A percentile compares a stretch with the other conserved stretches of the same genome.
Evolutionary conservation across 2,797 vertebrate genomes (phyloP).

Genomic region (Neomorphus geoffroyi): DNA sequence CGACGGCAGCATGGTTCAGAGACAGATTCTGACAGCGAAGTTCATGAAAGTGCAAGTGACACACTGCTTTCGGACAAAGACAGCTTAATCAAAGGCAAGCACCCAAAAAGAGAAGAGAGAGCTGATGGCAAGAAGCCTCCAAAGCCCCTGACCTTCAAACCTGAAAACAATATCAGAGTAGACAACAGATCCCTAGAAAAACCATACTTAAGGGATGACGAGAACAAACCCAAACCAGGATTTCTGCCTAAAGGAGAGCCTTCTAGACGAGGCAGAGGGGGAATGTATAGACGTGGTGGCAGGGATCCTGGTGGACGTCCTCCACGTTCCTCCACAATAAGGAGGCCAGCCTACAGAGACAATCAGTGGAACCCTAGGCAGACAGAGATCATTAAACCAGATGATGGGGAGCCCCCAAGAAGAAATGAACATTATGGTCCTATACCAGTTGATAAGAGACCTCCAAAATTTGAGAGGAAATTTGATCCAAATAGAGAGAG

Average conservation of each 20-base stretch:
- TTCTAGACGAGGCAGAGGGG: constrained; percentile 91
- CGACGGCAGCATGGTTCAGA: constrained; percentile 92
- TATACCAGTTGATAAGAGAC: constrained; percentile 76
- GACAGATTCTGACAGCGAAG: constrained; percentile 96
- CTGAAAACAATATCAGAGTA: constrained; percentile 73
- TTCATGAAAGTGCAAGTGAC: constrained; percentile 93
- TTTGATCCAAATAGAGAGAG: constrained; percentile 89
- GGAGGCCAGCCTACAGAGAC: constrained; percentile 85
- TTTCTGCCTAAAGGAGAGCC: constrained; percentile 97
- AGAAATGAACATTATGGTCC: constrained; percentile 80
- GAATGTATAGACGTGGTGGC: constrained; percentile 87
- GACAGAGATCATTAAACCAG: constrained; percentile 81
- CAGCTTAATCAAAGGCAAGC: constrained; percentile 79
- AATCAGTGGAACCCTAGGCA: constrained; percentile 82
- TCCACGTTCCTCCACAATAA: constrained; percentile 85
- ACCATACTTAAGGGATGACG: constrained; percentile 82
- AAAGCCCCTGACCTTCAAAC: constrained; percentile 74
- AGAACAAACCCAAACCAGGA: constrained; percentile 90
- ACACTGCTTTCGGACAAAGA: constrained; percentile 94
- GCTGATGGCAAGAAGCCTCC: constrained; percentile 73
- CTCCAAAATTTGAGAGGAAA: constrained; percentile 87
- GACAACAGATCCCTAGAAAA: constrained; percentile 77
- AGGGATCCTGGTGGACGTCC: constrained; percentile 86
- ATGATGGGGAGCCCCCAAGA: constrained; percentile 85
- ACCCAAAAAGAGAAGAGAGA: constrained; percentile 78